Evolutionary conservation across 2,797 vertebrate genomes (phyloP), one percentile per base, ranked within the genome.

Genomic region (Antennarius maculatus): DNA sequence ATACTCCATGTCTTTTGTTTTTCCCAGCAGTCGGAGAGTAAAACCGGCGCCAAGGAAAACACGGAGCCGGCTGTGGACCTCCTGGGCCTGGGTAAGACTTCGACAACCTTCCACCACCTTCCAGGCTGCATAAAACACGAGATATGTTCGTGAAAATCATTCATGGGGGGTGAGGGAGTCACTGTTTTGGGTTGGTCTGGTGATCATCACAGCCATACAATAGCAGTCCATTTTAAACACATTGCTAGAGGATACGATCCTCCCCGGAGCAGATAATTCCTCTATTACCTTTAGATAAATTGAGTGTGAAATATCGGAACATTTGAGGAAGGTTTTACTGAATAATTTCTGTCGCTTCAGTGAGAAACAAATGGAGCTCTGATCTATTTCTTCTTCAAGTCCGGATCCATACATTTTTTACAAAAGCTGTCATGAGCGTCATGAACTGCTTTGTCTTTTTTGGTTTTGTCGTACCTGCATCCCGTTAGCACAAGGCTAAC

Each of bases 11-110:
- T 84, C 28, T 61, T 15, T 89, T 90, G 83, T 88, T 85, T 57
- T 50, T 69, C 6, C 42, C 67, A 66, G 69, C 95, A 94, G 68
- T 76, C 88, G 39, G 96, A 98, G 59, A 76, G 90, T 79, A 95
- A 92, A 92, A 87, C 89, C 83, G 96, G 94, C 88, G 94, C 96
- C 23, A 96, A 95, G 90, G 96, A 94, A 79, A 85, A 85, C 73
- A 71, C 88, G 28, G 96, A 97, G 86, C 86, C 93, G 6, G 92
- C 95, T 37, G 92, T 97, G 82, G 97, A 99, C 91, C 94, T 99
- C 71, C 92, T 98, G 85, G 95, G 96, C 83, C 92, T 99, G 45
- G 97, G 97, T 99, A 94, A 97, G 96, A 89, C 87, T 15, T 67
- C 34, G 61, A 28, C 74, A 78, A 74, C 31, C 27, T 41, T 31